Base-by-base conservation (phyloP, 2,113 vertebrate genomes). In the Bubo bubo region DNA sequence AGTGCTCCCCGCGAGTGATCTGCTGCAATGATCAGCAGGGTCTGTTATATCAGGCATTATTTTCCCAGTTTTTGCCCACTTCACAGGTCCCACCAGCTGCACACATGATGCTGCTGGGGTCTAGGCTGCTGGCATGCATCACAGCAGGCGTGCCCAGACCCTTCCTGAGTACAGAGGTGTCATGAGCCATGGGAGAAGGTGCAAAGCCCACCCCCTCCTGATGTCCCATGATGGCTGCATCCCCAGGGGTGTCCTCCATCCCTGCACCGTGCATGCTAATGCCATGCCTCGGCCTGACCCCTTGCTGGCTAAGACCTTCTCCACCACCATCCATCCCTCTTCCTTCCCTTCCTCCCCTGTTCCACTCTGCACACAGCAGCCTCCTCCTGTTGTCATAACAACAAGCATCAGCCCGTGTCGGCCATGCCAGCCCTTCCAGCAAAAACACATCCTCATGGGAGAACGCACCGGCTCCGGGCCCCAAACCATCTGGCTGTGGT, bases 381-480 rank as follows among this genome's bases (percentile, higher is more conserved):
- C 93, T 94, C 67, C 62, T 92, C 83, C 94, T 34, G 95, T 96
- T 96, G 96, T 59, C 95, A 96, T 96, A 95, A 96, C 93, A 81
- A 97, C 94, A 6, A 86, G 88, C 88, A 83, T 49, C 91, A 66
- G 94, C 67, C 88, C 21, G 6, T 77, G 87, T 30, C 7, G 17
- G 66, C 93, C 62, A 4, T 50, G 77, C 59, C 87, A 89, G 70
- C 75, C 79, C 86, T 53, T 10, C 62, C 94, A 93, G 81, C 92
- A 79, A 32, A 5, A 43, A 6, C 52, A 72, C 53, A 53, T 86
- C 95, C 88, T 90, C 75, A 6, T 4, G 88, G 92, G 73, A 81
- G 60, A 53, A 19, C 17, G 10, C 35, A 1, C 12, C 4, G 2
- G 30, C 74, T 80, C 56, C 41, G 0, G 2, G 34, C 68, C 81